Evolutionary conservation across 2,113 vertebrate genomes (phyloP).

Genomic region (Miniopterus natalensis): DNA sequence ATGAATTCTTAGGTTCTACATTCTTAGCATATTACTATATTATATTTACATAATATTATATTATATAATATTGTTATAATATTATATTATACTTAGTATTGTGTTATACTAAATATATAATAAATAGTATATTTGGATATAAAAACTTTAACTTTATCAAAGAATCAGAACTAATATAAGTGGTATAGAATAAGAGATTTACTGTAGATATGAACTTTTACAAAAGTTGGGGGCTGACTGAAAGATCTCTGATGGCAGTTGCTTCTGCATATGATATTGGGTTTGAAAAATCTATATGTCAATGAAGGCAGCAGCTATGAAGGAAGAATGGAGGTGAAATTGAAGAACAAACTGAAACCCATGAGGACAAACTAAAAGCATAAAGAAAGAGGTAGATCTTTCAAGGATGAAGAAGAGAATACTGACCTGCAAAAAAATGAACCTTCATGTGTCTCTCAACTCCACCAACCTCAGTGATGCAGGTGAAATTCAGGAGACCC

Average conservation of each 20-base stretch:
- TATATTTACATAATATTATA: too few species aligned
- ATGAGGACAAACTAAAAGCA: neutral
- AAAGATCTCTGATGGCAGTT: neutral
- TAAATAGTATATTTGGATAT: neutral
- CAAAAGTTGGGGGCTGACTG: neutral
- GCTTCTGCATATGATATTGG: neutral
- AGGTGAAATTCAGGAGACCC: neutral
- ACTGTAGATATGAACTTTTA: neutral
- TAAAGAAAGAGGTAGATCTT: neutral
- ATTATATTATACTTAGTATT: too few species aligned
- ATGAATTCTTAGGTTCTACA: neutral
- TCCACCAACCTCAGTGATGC: neutral
- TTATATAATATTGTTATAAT: too few species aligned
- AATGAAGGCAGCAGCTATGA: neutral
- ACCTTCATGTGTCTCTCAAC: neutral
- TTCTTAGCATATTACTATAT: neutral
- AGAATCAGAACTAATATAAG: neutral
- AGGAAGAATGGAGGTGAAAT: neutral
- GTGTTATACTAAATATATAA: too few species aligned
- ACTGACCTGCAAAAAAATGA: neutral
- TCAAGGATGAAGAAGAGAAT: neutral
- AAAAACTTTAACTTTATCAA: neutral
- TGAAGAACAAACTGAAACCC: neutral
- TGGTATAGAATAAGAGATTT: neutral
- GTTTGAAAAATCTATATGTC: neutral